Conservation (phyloP, 2,113 vertebrate species). For the Brienomyrus brachyistius region DNA sequence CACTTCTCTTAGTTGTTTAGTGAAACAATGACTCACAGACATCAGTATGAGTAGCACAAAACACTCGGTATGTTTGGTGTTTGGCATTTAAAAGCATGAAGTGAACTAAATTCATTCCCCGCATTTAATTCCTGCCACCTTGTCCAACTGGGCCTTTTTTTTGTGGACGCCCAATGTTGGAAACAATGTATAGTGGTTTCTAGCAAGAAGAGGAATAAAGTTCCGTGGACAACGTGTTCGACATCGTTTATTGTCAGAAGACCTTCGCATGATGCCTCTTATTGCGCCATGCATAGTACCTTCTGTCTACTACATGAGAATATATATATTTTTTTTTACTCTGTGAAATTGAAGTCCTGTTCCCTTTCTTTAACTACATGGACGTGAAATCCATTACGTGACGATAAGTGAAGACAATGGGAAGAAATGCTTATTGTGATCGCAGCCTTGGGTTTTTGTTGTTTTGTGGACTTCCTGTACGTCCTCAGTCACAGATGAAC, state of each 20-base stretch:
- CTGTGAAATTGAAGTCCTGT: conserved; percentile 38
- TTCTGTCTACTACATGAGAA: conserved; percentile 55
- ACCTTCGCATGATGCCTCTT: conserved; percentile 19
- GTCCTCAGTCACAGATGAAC: background rate
- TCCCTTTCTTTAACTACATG: background rate
- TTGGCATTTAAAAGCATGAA: background rate
- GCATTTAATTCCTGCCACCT: background rate
- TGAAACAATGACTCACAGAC: background rate
- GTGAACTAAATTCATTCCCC: background rate
- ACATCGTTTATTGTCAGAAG: conserved; percentile 40
- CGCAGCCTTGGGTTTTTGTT: conserved; percentile 11
- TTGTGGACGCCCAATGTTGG: background rate
- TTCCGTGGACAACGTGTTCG: conserved; percentile 2
- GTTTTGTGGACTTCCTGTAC: conserved; percentile 10
- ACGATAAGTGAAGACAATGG: background rate
- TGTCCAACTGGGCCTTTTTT: background rate
- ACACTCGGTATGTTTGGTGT: background rate
- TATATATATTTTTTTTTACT: conserved; percentile 31
- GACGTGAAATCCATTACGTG: conserved; percentile 16
- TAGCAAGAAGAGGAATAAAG: background rate
- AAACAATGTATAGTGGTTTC: background rate
- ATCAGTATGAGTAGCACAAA: background rate
- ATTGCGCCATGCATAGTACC: conserved; percentile 15
- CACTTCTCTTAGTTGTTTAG: background rate
- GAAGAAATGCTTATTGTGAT: background rate